Evolutionary conservation across 2,113 vertebrate genomes (phyloP), one percentile per base, ranked within the genome.

Genomic region (Pelvicachromis taeniatus): DNA sequence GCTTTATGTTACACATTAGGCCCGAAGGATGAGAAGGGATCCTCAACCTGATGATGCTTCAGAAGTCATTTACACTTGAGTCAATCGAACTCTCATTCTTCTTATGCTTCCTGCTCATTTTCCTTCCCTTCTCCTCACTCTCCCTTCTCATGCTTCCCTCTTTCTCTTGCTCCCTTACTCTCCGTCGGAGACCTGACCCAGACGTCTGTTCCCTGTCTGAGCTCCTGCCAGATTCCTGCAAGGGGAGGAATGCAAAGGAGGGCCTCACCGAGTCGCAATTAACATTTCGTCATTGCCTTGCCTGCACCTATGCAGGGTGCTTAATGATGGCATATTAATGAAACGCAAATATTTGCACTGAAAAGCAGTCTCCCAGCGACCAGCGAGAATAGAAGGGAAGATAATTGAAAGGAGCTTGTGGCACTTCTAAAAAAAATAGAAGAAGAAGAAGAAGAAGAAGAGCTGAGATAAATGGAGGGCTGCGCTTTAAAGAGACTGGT

Each of bases 321-420:
- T 92, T 92, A 91, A 93, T 88, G 89, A 92, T 82, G 85, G 87
- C 84, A 86, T 91, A 90, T 93, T 94, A 89, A 90, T 91, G 93
- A 91, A 94, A 92, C 77, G 86, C 93, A 95, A 95, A 95, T 95
- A 93, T 95, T 94, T 94, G 93, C 92, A 79, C 48, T 78, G 85
- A 92, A 85, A 94, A 89, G 86, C 89, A 84, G 92, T 94, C 89
- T 92, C 89, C 92, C 84, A 84, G 94, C 85, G 85, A 92, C 93
- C 48, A 77, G 23, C 0, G 12, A 90, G 88, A 87, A 82, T 70
- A 78, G 78, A 38, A 45, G 78, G 83, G 85, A 75, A 87, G 88
- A 88, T 91, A 94, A 92, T 93, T 91, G 89, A 93, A 93, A 90
- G 92, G 87, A 89, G 88, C 86, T 87, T n/a, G 88, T 59, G 58